These are phyloP conservation scores for Seira ritae DNA, from an alignment of 2,888 invertebrate species.

Conservation along the genomic window DNA sequence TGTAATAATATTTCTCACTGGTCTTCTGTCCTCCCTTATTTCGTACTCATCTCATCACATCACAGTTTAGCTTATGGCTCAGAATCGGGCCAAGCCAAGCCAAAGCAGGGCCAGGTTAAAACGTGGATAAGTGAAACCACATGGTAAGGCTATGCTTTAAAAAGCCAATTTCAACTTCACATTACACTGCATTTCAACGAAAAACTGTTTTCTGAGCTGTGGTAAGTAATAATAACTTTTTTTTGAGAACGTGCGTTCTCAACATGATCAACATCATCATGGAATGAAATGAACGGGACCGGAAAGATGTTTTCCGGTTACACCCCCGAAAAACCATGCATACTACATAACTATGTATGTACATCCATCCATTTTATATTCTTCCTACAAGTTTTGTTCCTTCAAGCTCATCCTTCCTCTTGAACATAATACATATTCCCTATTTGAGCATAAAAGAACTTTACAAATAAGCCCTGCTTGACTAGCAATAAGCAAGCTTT, in stretches of 20 bases:
- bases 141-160: constrained; percentile 40
- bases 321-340: constrained; percentile 39
- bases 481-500: too few relatives aligned
- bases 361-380: constrained; percentile 26
- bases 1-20: too few relatives aligned
- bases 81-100: too few relatives aligned
- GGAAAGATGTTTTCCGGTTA: constrained; percentile 62
- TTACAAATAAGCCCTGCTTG: too few relatives aligned
- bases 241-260: not conserved
- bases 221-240: too few relatives aligned
- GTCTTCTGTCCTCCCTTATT: too few relatives aligned
- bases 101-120: not conserved
- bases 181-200: too few relatives aligned
- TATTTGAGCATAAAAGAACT: not conserved
- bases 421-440: not conserved
- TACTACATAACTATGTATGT: constrained; percentile 40
- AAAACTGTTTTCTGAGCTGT: too few relatives aligned
- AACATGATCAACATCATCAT: constrained; percentile 27
- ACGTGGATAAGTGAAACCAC: constrained; percentile 46
- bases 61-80: too few relatives aligned
- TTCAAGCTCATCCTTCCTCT: constrained; percentile 12
- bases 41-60: too few relatives aligned
- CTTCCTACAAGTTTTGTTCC: constrained; percentile 1
- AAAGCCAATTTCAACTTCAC: not conserved
- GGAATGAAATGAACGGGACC: constrained; percentile 57